phyloP scores from a whole-genome alignment of 2,888 invertebrate species.

The Spilarctia lutea region DNA sequence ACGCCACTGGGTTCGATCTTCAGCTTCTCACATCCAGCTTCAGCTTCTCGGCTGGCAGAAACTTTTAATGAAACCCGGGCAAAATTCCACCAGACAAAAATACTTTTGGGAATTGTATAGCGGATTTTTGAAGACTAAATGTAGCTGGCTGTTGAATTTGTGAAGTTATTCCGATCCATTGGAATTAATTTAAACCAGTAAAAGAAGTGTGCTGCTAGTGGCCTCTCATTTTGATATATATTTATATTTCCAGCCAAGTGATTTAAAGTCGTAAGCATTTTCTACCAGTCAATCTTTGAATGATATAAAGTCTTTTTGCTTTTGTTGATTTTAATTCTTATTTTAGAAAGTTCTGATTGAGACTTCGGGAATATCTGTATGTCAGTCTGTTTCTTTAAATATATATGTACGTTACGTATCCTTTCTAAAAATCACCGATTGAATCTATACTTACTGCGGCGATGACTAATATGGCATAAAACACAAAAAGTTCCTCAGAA shows the following conservation, averaged over 20 bases:
- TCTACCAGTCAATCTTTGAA: neutral
- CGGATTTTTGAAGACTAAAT: neutral
- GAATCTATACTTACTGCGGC: too few relatives aligned
- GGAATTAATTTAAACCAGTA: too few relatives aligned
- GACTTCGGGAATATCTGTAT: neutral
- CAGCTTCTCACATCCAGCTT: too few relatives aligned
- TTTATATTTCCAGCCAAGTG: neutral
- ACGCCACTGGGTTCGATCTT: too few relatives aligned
- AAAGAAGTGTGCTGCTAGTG: too few relatives aligned
- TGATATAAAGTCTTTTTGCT: neutral
- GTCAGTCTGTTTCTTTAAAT: neutral
- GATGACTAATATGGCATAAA: too few relatives aligned
- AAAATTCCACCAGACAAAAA: neutral
- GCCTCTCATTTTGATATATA: neutral
- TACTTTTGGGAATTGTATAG: neutral
- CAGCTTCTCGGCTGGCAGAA: too few relatives aligned
- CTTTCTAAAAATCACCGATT: too few relatives aligned
- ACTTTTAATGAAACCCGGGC: too few relatives aligned
- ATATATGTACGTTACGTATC: too few relatives aligned
- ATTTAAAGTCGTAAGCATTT: neutral
- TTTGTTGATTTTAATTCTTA: too few relatives aligned
- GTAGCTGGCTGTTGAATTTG: neutral
- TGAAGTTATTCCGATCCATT: neutral
- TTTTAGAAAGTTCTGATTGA: too few relatives aligned
- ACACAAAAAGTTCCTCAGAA: neutral